Evolutionary conservation across 2,113 vertebrate genomes (phyloP).

Genomic region (Nannobrachium achirus): DNA sequence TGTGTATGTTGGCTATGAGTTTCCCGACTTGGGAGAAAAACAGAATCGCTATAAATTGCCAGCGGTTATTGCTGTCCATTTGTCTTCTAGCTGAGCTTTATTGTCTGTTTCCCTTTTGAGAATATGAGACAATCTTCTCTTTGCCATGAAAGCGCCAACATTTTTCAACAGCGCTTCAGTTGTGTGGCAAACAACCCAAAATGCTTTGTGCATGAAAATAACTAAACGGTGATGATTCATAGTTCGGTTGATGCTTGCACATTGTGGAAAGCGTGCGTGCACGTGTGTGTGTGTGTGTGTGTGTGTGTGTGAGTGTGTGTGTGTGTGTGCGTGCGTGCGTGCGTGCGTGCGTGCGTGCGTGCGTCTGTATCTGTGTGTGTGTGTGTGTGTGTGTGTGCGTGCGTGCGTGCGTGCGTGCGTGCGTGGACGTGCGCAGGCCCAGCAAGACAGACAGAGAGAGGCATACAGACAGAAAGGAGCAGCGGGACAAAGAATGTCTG

Average conservation of each 20-base stretch:
- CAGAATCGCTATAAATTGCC: constrained; percentile 45
- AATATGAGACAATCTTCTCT: constrained; percentile 39
- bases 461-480: constrained; percentile 35
- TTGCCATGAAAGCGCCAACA: constrained; percentile 21
- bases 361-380: constrained; percentile 1
- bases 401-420: no score
- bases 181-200: constrained; percentile 30
- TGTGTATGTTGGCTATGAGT: no score
- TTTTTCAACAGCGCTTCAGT: constrained; percentile 29
- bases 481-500: constrained; percentile 47
- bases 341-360: no score
- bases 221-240: constrained; percentile 20
- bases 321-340: no score
- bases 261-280: no score
- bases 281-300: no score
- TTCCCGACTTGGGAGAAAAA: no score
- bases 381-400: no score
- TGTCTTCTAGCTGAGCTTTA: constrained; percentile 43
- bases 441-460: constrained; percentile 10
- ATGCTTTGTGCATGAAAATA: neutral
- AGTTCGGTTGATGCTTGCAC: no score
- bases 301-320: constrained; percentile 32
- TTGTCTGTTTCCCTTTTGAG: constrained; percentile 40
- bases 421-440: no score
- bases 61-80: constrained; percentile 56